Conservation (phyloP, 2,797 vertebrate genomes). For the Spizella passerina region DNA sequence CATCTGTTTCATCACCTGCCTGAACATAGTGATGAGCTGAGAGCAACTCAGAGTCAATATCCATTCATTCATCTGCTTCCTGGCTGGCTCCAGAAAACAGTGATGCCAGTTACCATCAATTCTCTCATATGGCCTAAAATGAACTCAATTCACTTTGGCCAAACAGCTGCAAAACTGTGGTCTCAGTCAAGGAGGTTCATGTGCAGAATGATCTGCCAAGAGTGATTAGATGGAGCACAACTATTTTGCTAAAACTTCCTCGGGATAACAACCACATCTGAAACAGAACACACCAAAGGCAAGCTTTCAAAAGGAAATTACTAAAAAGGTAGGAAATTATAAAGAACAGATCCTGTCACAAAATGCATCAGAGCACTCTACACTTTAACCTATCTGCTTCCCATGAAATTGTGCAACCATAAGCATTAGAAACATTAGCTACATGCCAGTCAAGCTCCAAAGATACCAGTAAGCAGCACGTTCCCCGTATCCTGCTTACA, state of each 20-base stretch:
- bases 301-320: neutral
- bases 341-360: neutral
- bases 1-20: neutral
- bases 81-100: neutral
- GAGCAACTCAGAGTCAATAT: neutral
- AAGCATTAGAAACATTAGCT: neutral
- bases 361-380: neutral
- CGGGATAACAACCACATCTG: neutral
- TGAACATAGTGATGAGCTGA: neutral
- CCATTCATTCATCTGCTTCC: neutral
- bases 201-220: neutral
- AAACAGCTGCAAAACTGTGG: neutral
- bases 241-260: neutral
- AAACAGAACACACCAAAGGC: neutral
- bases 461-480: neutral
- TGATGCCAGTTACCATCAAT: neutral
- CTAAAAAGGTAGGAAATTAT: neutral
- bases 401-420: neutral
- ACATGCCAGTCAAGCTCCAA: neutral
- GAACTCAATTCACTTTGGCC: neutral
- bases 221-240: neutral
- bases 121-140: neutral
- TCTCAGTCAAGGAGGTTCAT: neutral
- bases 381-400: neutral
- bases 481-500: neutral